Evolutionary conservation across 92 coral and sea anemone species (phyloP).

Genomic region (Micromussa lordhowensis): DNA sequence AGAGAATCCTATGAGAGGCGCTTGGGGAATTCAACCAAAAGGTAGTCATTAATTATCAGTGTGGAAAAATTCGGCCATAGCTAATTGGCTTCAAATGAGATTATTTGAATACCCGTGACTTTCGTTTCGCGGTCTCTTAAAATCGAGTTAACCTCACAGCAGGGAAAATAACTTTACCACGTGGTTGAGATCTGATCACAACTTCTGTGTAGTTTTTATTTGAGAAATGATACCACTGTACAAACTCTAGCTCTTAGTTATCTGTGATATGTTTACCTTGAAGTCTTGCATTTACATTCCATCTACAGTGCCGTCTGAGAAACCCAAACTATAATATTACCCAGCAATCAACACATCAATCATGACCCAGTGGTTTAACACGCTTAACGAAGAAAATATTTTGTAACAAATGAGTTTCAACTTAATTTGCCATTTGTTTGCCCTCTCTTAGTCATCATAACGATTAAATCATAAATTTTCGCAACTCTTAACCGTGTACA

Average conservation of each 20-base stretch:
- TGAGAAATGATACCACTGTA: too few species aligned
- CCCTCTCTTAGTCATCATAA: neutral
- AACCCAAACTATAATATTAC: neutral
- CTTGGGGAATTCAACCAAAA: neutral
- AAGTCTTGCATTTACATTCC: neutral
- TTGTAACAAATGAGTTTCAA: neutral
- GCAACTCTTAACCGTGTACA: neutral
- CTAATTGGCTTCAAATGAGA: neutral
- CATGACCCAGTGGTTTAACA: neutral
- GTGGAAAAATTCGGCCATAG: neutral
- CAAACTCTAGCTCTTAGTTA: neutral
- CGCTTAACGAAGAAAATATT: neutral
- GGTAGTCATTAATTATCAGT: neutral
- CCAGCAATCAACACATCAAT: neutral
- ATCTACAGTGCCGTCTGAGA: neutral
- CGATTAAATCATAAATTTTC: neutral
- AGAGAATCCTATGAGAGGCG: neutral
- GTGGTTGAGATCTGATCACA: neutral
- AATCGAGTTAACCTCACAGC: slow-evolving; percentile 3
- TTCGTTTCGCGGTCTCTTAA: neutral
- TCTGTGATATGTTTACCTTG: neutral
- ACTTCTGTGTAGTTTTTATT: neutral
- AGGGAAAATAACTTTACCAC: neutral
- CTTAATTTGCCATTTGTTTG: neutral
- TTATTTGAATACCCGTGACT: neutral